phyloP scores from a whole-genome alignment of 2,888 invertebrate genomes.

The Lobophora halterata region DNA sequence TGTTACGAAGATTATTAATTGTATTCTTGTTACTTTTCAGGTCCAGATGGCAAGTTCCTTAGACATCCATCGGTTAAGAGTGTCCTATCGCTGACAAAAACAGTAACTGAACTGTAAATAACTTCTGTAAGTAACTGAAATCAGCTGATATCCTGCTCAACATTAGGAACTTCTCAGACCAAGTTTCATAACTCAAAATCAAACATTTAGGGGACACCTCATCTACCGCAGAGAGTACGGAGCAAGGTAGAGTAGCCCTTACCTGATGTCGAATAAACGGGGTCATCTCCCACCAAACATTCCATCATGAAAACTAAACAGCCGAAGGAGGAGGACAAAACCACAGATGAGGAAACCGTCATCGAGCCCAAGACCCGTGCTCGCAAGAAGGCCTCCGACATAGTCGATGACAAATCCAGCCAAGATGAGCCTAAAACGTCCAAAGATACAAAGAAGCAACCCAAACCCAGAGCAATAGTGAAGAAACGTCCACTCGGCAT shows the following conservation, averaged over 20 bases:
- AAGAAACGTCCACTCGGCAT: constrained; percentile 73
- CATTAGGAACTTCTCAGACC: too few species aligned
- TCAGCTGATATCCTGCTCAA: too few species aligned
- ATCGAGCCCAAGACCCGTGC: constrained; percentile 74
- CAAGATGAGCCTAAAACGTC: constrained; percentile 72
- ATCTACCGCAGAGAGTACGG: constrained; percentile 43
- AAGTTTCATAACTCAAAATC: too few species aligned
- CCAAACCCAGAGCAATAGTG: constrained; percentile 63
- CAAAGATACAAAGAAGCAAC: constrained; percentile 65
- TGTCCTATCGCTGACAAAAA: constrained; percentile 39
- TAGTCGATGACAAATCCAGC: constrained; percentile 54
- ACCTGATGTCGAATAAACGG: constrained; percentile 77
- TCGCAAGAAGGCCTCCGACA: constrained; percentile 71
- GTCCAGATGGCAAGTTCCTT: constrained; percentile 52
- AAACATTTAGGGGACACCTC: constrained; percentile 18
- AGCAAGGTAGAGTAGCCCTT: constrained; percentile 47
- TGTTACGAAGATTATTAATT: constrained; percentile 35
- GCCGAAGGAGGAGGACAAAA: constrained; percentile 71
- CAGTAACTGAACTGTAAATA: too few species aligned
- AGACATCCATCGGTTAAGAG: constrained; percentile 47
- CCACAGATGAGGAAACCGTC: constrained; percentile 65
- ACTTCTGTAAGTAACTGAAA: too few species aligned
- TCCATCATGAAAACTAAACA: constrained; percentile 80
- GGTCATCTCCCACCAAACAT: constrained; percentile 69
- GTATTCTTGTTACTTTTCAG: constrained; percentile 54